Evolutionary conservation across 2,113 vertebrate species (phyloP).

Genomic region (Lampris megalopsis): DNA sequence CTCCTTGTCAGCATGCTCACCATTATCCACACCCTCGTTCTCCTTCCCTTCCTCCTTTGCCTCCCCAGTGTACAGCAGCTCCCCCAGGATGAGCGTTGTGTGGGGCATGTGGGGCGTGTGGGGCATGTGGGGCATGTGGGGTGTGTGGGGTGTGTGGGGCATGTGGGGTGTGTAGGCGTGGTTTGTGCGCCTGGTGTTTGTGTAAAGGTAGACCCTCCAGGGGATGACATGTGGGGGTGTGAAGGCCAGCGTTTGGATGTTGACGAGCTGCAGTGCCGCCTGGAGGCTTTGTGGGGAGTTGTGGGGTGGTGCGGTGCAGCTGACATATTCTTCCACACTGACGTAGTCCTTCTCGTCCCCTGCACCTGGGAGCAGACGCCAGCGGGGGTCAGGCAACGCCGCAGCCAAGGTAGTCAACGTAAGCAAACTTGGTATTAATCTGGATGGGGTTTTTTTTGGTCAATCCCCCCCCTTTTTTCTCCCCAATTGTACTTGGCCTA

Average conservation of each 20-base stretch:
- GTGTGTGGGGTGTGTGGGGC: too few relatives aligned
- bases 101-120: neutral
- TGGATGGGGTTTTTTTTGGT: too few relatives aligned
- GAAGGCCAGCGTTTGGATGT: conserved; percentile 93
- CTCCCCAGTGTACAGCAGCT: conserved; percentile 80
- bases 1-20: conserved; percentile 36
- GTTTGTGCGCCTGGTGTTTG: conserved; percentile 72
- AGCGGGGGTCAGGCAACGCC: neutral
- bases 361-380: conserved; percentile 36
- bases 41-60: neutral
- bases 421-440: neutral
- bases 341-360: conserved; percentile 74
- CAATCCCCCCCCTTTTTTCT: too few relatives aligned
- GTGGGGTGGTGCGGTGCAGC: conserved; percentile 69
- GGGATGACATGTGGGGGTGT: conserved; percentile 83
- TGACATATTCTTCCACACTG: conserved; percentile 77
- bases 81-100: conserved; percentile 84
- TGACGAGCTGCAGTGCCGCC: conserved; percentile 88
- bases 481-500: too few relatives aligned
- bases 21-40: neutral
- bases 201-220: conserved; percentile 93
- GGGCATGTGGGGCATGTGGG: too few relatives aligned
- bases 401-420: neutral
- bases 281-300: conserved; percentile 85
- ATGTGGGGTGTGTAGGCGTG: neutral